Conservation (phyloP, 2,113 vertebrate genomes). For the Campylomormyrus tamandua region DNA sequence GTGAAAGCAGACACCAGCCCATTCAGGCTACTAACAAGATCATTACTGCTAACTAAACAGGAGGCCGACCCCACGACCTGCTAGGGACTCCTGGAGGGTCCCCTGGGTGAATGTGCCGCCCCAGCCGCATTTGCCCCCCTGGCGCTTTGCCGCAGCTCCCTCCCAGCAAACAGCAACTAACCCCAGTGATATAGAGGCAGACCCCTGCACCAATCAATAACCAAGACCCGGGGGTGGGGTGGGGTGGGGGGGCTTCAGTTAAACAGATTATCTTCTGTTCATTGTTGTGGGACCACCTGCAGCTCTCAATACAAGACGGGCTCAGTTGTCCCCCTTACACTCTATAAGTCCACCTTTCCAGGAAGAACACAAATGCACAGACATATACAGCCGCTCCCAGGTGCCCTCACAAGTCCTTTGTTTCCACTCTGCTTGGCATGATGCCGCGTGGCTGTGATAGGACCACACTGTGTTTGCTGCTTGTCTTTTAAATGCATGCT, state of each 20-base stretch:
- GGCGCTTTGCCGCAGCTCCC: conserved; percentile 22
- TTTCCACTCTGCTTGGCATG: not conserved
- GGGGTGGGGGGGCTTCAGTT: not conserved
- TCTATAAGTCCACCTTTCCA: not conserved
- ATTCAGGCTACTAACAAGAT: conserved; percentile 60
- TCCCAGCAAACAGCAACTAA: conserved; percentile 25
- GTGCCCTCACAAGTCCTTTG: not conserved
- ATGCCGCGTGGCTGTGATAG: not conserved
- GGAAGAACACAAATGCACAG: not conserved
- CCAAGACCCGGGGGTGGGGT: not conserved
- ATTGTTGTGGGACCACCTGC: conserved; percentile 9
- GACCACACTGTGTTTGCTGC: not conserved
- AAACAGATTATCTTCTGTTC: not conserved
- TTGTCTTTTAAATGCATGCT: not conserved
- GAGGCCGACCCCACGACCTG: conserved; percentile 53
- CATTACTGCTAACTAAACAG: conserved; percentile 63
- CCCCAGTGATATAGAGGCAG: conserved; percentile 39
- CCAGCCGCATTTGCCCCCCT: conserved; percentile 12
- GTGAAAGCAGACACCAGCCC: conserved; percentile 47
- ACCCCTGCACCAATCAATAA: conserved; percentile 36
- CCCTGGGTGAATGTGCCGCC: conserved; percentile 28
- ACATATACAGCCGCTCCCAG: not conserved
- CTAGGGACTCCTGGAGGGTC: conserved; percentile 34
- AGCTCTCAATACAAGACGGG: not conserved
- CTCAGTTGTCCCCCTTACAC: not conserved